Base-by-base conservation (phyloP, 1,140 invertebrate genomes). In the Cherax destructor region DNA sequence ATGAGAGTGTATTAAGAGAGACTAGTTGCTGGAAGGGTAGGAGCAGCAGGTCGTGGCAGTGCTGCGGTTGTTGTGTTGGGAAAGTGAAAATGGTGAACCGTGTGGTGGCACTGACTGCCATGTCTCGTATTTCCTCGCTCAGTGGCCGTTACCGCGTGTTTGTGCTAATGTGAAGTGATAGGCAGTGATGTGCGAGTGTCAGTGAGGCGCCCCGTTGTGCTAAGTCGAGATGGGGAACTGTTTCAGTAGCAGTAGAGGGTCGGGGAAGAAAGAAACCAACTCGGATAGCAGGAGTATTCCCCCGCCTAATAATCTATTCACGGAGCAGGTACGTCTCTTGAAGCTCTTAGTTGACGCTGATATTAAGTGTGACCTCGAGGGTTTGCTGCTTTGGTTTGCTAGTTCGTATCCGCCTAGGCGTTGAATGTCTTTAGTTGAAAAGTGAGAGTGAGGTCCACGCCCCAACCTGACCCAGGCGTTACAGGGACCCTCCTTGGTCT, bases 141-240 rank as follows among this genome's bases (percentile, higher is more conserved):
- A 52, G 50, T 41, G 61, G 79, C 72, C 41, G 78, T 50, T 21
- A 7, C 21, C 41, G 56, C 21, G 50, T 24, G 79, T 76, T 21
- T 52, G 80, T 77, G 88, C 76, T 59, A 30, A 79, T 65, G 86
- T n/a, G 49, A 69, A 81, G 78, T 88, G 86, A 18, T 74, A 86
- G 79, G 85, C 69, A 77, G 85, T 86, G 85, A 83, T 69, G 84
- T 80, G 74, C 50, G 47, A 61, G 41, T 76, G 83, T 81, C 30
- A 6, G 41, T 78, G 84, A 49, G 59, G 30, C 30, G 30, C 30
- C 30, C 30, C 30, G 30, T 41, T 41, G 30, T 41, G 30, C 30
- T 24, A 72, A 81, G 24, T 18, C 86, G 83, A 86, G 21, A 92
- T 92, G 92, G 92, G 92, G 52, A 92, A 87, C 74, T 92, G 92